Evolutionary conservation across 2,888 invertebrate genomes (phyloP).

Genomic region (Synanthedon formicaeformis): DNA sequence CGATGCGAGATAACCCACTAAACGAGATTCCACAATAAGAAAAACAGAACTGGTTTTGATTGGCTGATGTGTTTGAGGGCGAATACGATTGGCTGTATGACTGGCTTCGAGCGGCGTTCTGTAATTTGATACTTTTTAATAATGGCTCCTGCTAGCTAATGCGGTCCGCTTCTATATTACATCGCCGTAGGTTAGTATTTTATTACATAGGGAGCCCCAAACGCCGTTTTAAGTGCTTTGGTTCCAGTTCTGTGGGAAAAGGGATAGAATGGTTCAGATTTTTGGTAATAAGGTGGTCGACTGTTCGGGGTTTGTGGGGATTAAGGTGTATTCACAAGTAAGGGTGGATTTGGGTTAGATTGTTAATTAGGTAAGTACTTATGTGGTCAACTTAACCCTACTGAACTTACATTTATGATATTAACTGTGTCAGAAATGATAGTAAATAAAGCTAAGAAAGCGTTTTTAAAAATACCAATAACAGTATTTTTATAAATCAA

Average conservation of each 20-base stretch:
- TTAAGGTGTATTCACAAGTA: constrained; percentile 2
- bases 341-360: no score
- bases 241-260: constrained; percentile 28
- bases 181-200: constrained; percentile 55
- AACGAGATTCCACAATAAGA: no score
- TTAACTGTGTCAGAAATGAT: no score
- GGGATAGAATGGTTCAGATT: constrained; percentile 38
- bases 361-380: no score
- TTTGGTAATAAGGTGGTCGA: constrained; percentile 30
- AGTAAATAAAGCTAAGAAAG: no score
- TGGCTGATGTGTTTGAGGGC: constrained; percentile 44
- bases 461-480: no score
- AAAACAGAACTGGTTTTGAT: constrained; percentile 33
- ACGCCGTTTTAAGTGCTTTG: constrained; percentile 49
- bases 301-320: constrained; percentile 25
- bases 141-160: constrained; percentile 68
- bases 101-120: constrained; percentile 40
- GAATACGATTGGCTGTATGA: constrained; percentile 43
- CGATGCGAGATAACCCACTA: no score
- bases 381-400: no score
- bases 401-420: no score
- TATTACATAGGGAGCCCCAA: constrained; percentile 53
- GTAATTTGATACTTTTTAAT: constrained; percentile 70
- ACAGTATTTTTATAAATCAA: no score
- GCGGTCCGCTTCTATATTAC: constrained; percentile 64